Percentiles rank a stretch among this genome's conserved stretches.
Evolutionary conservation across 1,140 invertebrate species (phyloP).

Genomic region (Drosophila eugracilis): DNA sequence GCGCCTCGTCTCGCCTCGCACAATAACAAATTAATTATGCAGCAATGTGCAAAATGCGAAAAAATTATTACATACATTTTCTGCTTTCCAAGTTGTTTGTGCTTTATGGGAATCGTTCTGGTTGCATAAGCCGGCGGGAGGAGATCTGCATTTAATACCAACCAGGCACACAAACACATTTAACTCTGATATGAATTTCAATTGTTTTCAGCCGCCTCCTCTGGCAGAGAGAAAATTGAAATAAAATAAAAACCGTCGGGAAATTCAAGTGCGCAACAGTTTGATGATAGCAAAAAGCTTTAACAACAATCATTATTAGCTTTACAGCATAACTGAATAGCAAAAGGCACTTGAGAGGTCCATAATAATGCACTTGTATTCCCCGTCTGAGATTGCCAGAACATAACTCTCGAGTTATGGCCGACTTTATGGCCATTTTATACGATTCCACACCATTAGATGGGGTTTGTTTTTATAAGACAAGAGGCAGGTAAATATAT

Average conservation of each 20-base stretch:
- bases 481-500: too few species aligned
- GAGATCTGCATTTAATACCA: slow-evolving; percentile 18
- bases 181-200: slow-evolving; percentile 67
- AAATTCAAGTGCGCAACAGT: slow-evolving; percentile 31
- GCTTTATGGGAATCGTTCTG: slow-evolving; percentile 52
- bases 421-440: slow-evolving; percentile 9
- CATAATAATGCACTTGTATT: slow-evolving; percentile 15
- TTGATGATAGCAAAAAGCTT: slow-evolving; percentile 22
- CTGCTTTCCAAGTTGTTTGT: slow-evolving; percentile 61
- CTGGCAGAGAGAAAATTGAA: slow-evolving; percentile 12
- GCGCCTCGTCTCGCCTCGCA: too few species aligned
- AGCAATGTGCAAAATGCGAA: slow-evolving; percentile 65
- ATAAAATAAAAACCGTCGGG: slow-evolving; percentile 11
- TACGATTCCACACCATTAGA: slow-evolving; percentile 1
- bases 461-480: not conserved
- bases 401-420: slow-evolving; percentile 28
- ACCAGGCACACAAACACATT: slow-evolving; percentile 30
- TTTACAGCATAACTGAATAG: slow-evolving; percentile 8
- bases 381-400: slow-evolving; percentile 16
- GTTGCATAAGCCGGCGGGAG: slow-evolving; percentile 56
- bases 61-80: slow-evolving; percentile 53
- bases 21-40: slow-evolving; percentile 72
- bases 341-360: slow-evolving; percentile 1
- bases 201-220: slow-evolving; percentile 45
- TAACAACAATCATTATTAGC: slow-evolving; percentile 8